Evolutionary conservation across 2,113 vertebrate genomes (phyloP), one percentile per base, ranked within the genome.

Genomic region (Myrmecophaga tridactyla): DNA sequence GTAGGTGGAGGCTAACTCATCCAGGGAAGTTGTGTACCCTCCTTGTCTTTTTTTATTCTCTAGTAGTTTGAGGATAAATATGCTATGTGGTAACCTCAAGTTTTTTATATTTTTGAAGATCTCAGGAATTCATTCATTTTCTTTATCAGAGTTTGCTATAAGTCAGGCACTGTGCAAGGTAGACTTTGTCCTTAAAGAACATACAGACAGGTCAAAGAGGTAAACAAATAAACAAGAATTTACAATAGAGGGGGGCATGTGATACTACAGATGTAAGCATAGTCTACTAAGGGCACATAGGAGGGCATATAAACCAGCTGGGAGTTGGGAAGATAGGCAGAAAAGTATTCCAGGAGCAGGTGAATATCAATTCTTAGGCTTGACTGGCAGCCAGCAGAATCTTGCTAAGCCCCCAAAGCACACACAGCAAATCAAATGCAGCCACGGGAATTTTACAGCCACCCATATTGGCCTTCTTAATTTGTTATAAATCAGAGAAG

Each of bases 111-210:
- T 36, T 36, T 82, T 92, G 10, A 73, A 53, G 8, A n/a, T 41
- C n/a, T 86, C 41, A 72, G 13, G 43, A 65, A 3, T 70, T 70
- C 10, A 76, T 81, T 86, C n/a, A n/a, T n/a, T n/a, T 72, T 46
- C 56, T 63, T 82, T 82, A 89, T 53, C 29, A 51, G 62, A 67
- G 9, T n/a, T n/a, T n/a, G n/a, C n/a, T n/a, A 27, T 62, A 27
- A 11, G 9, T 75, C 69, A 51, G 39, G 13, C 4, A 90, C 58
- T 25, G 12, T 92, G 41, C 15, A 67, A 63, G 2, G n/a, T 60
- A 36, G 4, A n/a, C n/a, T 4, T 69, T 89, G 7, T 67, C 29
- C 8, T 93, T 85, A 86, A 82, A 63, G 51, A 91, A 78, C 82
- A 63, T 29, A 69, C 17, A 87, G 25, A 21, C 13, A 77, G 7